Conservation (phyloP, 2,888 invertebrate species). For the Branchipolynoe longqiensis region DNA sequence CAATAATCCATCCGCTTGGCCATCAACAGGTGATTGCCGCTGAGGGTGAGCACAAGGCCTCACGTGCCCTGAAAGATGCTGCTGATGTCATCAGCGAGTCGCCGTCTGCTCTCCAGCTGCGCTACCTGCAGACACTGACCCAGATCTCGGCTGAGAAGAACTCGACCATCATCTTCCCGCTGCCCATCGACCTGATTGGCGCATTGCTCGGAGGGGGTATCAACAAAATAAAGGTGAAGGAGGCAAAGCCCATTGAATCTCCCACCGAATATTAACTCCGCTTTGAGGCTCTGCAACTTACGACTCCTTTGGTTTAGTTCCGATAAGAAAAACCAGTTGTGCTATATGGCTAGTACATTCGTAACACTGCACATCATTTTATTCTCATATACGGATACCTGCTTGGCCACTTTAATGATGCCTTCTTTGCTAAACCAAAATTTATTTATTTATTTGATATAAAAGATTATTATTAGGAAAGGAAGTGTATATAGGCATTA, state of each 20-base stretch:
- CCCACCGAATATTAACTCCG: background rate
- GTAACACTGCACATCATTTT: no score
- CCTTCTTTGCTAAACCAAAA: no score
- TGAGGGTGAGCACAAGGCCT: conserved; percentile 96
- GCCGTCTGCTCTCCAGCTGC: conserved; percentile 95
- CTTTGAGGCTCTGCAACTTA: background rate
- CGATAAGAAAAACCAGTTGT: no score
- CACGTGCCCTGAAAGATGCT: conserved; percentile 93
- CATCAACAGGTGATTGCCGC: conserved; percentile 89
- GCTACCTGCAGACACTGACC: conserved; percentile 95
- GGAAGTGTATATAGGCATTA: no score
- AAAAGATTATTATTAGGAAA: no score
- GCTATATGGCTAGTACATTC: no score
- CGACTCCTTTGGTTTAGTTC: background rate
- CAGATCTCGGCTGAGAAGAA: conserved; percentile 98
- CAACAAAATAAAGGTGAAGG: conserved; percentile 36
- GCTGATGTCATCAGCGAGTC: conserved; percentile 96
- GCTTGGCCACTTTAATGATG: no score
- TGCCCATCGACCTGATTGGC: conserved; percentile 86
- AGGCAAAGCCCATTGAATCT: no score
- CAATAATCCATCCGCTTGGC: background rate
- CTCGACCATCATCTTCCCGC: conserved; percentile 96
- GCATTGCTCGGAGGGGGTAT: no score
- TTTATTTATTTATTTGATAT: no score
- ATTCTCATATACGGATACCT: no score